These are phyloP conservation scores for Saxicola maurus DNA, from an alignment of 2,797 vertebrate species.

Conservation along the genomic window DNA sequence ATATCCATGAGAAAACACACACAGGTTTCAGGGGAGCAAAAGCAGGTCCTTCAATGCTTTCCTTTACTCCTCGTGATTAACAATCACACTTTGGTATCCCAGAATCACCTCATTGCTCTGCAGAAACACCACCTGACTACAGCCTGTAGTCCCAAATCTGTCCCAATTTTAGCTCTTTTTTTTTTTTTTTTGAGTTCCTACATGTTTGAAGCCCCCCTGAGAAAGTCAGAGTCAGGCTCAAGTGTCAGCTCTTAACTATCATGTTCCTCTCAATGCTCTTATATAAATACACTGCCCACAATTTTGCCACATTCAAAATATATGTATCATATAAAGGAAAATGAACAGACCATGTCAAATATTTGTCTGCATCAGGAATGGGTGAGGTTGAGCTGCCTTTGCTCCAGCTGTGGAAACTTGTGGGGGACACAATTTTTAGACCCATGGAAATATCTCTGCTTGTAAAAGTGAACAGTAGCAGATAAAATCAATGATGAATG, in stretches of 20 bases:
- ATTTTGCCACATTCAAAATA: not conserved
- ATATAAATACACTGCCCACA: not conserved
- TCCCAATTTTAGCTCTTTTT: accelerated
- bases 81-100: not conserved
- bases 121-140: accelerated
- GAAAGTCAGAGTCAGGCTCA: not conserved
- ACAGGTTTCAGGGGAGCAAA: not conserved
- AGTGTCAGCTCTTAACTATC: not conserved
- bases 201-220: accelerated
- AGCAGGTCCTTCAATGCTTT: too few relatives aligned
- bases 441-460: accelerated
- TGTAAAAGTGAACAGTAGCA: not conserved
- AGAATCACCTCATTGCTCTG: not conserved
- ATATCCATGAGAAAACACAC: not conserved
- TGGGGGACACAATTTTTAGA: not conserved
- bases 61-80: not conserved
- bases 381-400: not conserved
- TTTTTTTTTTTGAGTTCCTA: accelerated
- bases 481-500: not conserved
- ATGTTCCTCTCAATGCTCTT: accelerated
- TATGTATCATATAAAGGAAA: not conserved
- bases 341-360: not conserved
- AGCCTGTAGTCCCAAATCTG: not conserved
- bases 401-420: not conserved
- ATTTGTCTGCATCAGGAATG: not conserved